Percentiles rank a stretch among this genome's conserved stretches.
Evolutionary conservation across 2,888 invertebrate species (phyloP).

Genomic region (Synergus laeviventris): DNA sequence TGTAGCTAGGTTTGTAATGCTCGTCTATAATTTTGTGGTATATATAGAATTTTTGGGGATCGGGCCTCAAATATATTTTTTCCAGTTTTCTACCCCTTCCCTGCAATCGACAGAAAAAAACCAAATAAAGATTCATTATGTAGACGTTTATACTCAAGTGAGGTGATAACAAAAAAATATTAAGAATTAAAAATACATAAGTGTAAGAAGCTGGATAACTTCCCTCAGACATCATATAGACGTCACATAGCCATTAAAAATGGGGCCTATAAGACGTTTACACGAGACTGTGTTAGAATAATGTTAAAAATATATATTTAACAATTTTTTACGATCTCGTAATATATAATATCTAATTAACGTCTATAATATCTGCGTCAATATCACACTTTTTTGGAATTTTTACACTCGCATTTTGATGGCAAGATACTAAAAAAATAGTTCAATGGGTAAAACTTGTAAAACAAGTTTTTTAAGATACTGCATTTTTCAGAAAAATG

Average conservation of each 20-base stretch:
- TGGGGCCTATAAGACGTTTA: slow-evolving; percentile 20
- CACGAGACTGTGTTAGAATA: slow-evolving; percentile 30
- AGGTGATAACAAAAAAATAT: slow-evolving; percentile 29
- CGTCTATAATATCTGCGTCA: slow-evolving; percentile 22
- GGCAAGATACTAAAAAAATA: slow-evolving; percentile 31
- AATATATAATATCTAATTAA: slow-evolving; percentile 25
- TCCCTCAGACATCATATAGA: slow-evolving; percentile 1
- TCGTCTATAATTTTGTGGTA: background rate
- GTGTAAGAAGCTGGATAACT: slow-evolving; percentile 1
- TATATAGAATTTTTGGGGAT: background rate
- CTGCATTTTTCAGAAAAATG: background rate
- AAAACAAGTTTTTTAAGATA: slow-evolving; percentile 47
- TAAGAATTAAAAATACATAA: slow-evolving; percentile 50
- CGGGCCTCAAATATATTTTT: background rate
- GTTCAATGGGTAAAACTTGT: slow-evolving; percentile 41
- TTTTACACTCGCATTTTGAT: background rate
- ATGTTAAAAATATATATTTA: slow-evolving; percentile 35
- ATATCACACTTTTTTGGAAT: slow-evolving; percentile 32
- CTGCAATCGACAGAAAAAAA: slow-evolving; percentile 16
- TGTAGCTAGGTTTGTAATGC: slow-evolving; percentile 26
- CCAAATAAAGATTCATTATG: background rate
- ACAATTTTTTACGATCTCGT: slow-evolving; percentile 34
- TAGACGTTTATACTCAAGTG: slow-evolving; percentile 39
- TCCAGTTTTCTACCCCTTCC: background rate
- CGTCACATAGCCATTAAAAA: slow-evolving; percentile 34